Evolutionary conservation across 1,140 invertebrate genomes (phyloP).

Genomic region (Tetramorium parvispinum): DNA sequence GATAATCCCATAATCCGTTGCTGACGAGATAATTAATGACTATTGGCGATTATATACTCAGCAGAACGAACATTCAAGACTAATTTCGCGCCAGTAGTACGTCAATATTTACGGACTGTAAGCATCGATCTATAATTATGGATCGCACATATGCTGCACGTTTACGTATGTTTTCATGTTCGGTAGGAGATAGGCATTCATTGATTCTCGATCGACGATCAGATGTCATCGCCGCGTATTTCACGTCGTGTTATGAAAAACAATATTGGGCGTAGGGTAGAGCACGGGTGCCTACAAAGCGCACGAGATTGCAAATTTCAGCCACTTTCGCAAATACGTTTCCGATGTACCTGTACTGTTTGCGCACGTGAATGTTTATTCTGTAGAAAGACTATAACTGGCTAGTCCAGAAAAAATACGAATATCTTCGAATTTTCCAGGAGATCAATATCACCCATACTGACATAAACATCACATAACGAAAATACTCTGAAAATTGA

Average conservation of each 20-base stretch:
- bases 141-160: not conserved
- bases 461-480: not conserved
- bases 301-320: slow-evolving; percentile 41
- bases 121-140: slow-evolving; percentile 28
- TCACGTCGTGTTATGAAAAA: slow-evolving; percentile 45
- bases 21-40: slow-evolving; percentile 15
- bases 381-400: slow-evolving; percentile 16
- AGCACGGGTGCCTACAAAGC: slow-evolving; percentile 5
- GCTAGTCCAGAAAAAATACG: slow-evolving; percentile 27
- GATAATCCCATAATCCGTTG: not conserved
- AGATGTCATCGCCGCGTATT: slow-evolving; percentile 20
- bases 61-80: slow-evolving; percentile 18
- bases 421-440: slow-evolving; percentile 23
- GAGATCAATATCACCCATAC: not conserved
- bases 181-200: not conserved
- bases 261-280: slow-evolving; percentile 26
- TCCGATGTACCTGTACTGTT: slow-evolving; percentile 23
- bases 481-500: slow-evolving; percentile 33
- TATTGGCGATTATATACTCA: slow-evolving; percentile 1
- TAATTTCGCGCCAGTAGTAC: not conserved
- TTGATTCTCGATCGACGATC: slow-evolving; percentile 36
- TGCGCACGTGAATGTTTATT: slow-evolving; percentile 53
- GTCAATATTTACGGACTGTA: slow-evolving; percentile 16
- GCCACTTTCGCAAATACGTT: slow-evolving; percentile 42
- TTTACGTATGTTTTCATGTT: not conserved